phyloP scores from a whole-genome alignment of 2,113 vertebrate species.

The Orientallactaga bullata region DNA sequence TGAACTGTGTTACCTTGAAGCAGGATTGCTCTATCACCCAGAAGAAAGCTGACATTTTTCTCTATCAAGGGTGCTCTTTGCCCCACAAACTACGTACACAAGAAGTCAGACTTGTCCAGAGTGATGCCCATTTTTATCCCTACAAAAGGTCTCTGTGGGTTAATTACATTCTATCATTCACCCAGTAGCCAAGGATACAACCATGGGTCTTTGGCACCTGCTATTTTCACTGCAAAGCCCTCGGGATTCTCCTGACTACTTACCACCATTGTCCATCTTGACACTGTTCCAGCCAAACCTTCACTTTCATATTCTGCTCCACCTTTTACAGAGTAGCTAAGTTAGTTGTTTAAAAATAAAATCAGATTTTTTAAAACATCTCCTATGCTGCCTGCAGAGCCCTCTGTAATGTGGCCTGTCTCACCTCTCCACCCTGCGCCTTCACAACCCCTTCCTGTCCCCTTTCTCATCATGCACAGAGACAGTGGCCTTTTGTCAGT shows the following conservation, averaged over 20 bases:
- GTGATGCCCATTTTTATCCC: background rate
- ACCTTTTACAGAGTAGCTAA: conserved; percentile 6
- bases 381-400: background rate
- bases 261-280: too few species aligned
- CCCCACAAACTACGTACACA: background rate
- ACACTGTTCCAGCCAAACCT: background rate
- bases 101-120: background rate
- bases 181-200: background rate
- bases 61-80: background rate
- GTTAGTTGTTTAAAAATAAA: background rate
- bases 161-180: background rate
- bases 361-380: background rate
- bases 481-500: background rate
- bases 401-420: background rate
- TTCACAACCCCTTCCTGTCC: background rate
- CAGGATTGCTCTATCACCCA: background rate
- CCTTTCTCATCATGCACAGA: background rate
- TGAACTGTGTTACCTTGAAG: too few species aligned
- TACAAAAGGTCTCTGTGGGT: background rate
- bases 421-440: background rate
- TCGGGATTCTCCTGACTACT: background rate
- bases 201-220: background rate
- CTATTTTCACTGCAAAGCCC: background rate
- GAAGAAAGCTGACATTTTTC: background rate
- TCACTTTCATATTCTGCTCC: background rate